Evolutionary conservation across 37 sponge, comb jelly and placozoan species (phyloP).

Genomic region (Haliclona indistincta): DNA sequence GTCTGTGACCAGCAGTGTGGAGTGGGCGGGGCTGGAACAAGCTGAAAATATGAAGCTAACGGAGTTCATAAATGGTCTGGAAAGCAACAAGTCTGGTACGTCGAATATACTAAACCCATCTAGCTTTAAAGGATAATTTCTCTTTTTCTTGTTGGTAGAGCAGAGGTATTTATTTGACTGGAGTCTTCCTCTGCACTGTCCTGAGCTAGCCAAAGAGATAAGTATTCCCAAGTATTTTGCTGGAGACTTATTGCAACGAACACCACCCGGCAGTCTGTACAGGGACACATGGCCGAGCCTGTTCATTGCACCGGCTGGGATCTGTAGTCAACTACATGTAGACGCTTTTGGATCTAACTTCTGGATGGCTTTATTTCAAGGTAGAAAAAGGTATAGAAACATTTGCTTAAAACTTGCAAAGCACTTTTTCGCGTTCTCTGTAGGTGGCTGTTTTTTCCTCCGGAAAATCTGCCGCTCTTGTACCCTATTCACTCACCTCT

Average conservation of each 20-base stretch:
- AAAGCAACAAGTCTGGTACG: neutral
- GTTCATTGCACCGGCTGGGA: constrained; percentile 73
- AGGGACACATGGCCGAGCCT: constrained; percentile 87
- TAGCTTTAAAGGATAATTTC: neutral
- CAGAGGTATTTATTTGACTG: constrained; percentile 77
- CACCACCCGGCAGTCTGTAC: constrained; percentile 65
- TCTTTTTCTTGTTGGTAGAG: neutral
- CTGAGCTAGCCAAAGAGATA: constrained; percentile 67
- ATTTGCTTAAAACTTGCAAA: too few relatives aligned
- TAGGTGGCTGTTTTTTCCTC: constrained; percentile 81
- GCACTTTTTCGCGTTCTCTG: too few relatives aligned
- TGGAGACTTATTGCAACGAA: constrained; percentile 58
- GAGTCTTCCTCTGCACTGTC: constrained; percentile 81
- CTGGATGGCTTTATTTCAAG: constrained; percentile 91
- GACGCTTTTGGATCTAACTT: constrained; percentile 91
- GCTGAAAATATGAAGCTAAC: constrained; percentile 21
- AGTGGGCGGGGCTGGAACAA: constrained; percentile 73
- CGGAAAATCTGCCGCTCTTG: constrained; percentile 55
- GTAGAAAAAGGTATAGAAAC: constrained; percentile 71
- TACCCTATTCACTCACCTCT: constrained; percentile 68
- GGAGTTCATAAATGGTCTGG: constrained; percentile 64
- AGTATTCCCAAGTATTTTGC: constrained; percentile 67
- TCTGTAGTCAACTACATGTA: constrained; percentile 75
- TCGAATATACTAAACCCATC: neutral
- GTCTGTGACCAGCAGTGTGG: constrained; percentile 43